Base-by-base conservation (phyloP, 2,888 invertebrate genomes). In the Acleris emargana region DNA sequence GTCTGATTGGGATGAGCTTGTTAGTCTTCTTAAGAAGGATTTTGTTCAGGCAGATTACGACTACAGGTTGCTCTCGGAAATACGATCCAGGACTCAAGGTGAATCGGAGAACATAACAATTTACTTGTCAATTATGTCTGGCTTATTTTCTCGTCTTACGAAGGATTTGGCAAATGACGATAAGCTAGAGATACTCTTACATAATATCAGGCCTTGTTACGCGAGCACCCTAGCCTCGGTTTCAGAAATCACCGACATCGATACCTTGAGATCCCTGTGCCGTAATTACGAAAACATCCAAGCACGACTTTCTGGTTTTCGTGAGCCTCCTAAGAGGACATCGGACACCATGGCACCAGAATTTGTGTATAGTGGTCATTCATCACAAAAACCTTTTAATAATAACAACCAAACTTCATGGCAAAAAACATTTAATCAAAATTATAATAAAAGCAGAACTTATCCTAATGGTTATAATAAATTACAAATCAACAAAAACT, bases 11-110 rank as follows among this genome's bases (percentile, higher is more conserved):
- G 42, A 55, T 3, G 43, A 57, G 1, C 11, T 63, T 13, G 42
- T 49, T 1, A 6, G 5, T 13, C 50, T 42, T 16, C 60, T 60
- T 25, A 60, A 43, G 25, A 11, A 5, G n/a, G 60, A 60, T 25
- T 60, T 60, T 11, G 25, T 17, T 13, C 54, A 20, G 7, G 20
- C 17, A 7, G 64, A 49, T n/a, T 59, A 22, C 11, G 59, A 64
- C 16, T 64, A 54, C 49, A 38, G 68, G 17, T 38, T 73, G 1
- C 3, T 62, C 17, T 6, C 57, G 1, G 73, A 71, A 53, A 73
- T 73, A 16, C 59, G 71, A 9, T 17, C 58, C 5, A 51, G 73
- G 2, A 69, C 69, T 42, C 72, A 71, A 49, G 72, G 68, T 9
- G 64, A 67, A 3, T 3, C 28, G 2, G 70, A 73, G 43, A 71